Base-by-base conservation (phyloP, 2,113 vertebrate genomes). In the Isichthys henryi region DNA sequence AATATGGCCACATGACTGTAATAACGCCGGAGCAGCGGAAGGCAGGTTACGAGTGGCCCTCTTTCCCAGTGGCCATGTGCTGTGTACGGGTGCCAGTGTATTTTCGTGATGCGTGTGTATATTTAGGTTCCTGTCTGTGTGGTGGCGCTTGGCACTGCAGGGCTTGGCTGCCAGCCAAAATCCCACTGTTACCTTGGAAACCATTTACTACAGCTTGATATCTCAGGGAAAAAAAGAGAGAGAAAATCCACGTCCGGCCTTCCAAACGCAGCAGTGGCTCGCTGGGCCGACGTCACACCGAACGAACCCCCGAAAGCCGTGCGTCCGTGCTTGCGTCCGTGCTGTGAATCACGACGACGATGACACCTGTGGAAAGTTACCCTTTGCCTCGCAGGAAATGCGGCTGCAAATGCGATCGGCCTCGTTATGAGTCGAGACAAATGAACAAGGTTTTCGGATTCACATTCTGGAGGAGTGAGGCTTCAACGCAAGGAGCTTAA, bases 111-210 rank as follows among this genome's bases (percentile, higher is more conserved):
- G 82, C 82, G 83, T 62, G 91, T 45, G 27, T 91, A 90, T 91
- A 90, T 90, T 90, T 90, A 91, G 90, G 90, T 35, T 70, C 17
- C 84, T 89, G 91, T 88, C 82, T 74, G 86, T 66, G 80, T 70
- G 82, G 88, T 80, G 85, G 84, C 58, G 89, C 45, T 27, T 48
- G 35, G 87, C 89, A 88, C 91, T 86, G 88, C 91, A 88, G 77
- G 89, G 87, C 90, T 43, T 90, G 90, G 90, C 86, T 62, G 88
- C 50, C 62, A 74, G 92, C 91, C 92, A 92, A 89, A 89, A 89
- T 88, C 52, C 50, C 83, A 7, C 82, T 77, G 92, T 93, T 93
- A 89, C 92, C 91, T 92, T 92, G 92, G 92, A 77, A 93, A 93
- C 92, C 88, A 89, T 92, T 91, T 91, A 89, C 91, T 90, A 89